These are phyloP conservation scores for Eidolon helvum DNA, from an alignment of 2,113 vertebrate species.

Conservation along the genomic window DNA sequence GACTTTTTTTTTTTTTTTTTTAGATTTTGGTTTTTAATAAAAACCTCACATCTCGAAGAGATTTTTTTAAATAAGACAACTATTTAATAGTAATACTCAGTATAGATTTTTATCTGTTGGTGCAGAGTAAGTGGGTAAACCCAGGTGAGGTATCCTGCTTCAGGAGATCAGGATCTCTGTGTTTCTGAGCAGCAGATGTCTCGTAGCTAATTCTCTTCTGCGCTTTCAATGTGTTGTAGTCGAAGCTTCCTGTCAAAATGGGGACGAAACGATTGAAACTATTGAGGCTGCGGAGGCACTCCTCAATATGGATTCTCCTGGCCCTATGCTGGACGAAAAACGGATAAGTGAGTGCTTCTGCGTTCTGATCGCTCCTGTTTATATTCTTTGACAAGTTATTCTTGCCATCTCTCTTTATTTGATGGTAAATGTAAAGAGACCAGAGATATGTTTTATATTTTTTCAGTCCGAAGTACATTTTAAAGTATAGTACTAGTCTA, in stretches of 20 bases:
- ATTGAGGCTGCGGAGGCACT: conserved; percentile 94
- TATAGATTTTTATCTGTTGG: neutral
- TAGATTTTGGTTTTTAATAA: neutral
- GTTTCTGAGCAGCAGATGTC: neutral
- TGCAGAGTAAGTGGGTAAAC: neutral
- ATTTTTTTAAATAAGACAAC: neutral
- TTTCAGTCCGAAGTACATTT: neutral
- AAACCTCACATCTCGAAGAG: neutral
- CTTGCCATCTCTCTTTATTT: neutral
- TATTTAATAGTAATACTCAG: neutral
- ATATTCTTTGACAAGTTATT: neutral
- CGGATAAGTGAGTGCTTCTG: conserved; percentile 88
- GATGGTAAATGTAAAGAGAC: neutral
- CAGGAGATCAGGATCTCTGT: neutral
- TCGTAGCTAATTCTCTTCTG: neutral
- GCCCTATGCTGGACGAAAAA: conserved; percentile 89
- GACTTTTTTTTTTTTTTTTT: neutral
- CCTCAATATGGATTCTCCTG: conserved; percentile 94
- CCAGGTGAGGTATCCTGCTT: neutral
- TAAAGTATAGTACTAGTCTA: neutral
- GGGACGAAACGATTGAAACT: conserved; percentile 94
- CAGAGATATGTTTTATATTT: neutral
- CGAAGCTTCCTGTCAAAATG: conserved; percentile 92
- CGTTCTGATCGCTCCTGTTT: neutral
- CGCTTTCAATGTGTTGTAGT: conserved; percentile 81